These are phyloP conservation scores for Trichonephila clavipes DNA, from an alignment of 1,140 invertebrate species.

Conservation along the genomic window DNA sequence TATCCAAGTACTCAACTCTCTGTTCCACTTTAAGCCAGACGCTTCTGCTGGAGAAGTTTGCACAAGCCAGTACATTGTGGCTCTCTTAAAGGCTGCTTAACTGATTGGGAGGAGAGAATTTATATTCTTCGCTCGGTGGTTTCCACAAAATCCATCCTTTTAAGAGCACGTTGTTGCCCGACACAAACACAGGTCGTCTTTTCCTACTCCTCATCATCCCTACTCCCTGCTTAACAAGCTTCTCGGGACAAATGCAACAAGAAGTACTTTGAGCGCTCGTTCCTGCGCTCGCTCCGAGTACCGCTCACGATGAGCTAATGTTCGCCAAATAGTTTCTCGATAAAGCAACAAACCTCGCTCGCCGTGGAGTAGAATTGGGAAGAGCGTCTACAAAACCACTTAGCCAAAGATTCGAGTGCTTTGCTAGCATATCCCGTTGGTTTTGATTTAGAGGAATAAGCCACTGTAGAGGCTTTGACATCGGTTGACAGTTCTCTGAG, in stretches of 20 bases:
- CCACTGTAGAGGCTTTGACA: slow-evolving; percentile 51
- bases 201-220: background rate
- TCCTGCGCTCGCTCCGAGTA: slow-evolving; percentile 35
- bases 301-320: slow-evolving; percentile 51
- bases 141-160: slow-evolving; percentile 15
- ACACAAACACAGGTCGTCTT: slow-evolving; percentile 31
- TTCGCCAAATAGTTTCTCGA: slow-evolving; percentile 58
- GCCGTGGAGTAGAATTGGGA: background rate
- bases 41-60: background rate
- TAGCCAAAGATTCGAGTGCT: slow-evolving; percentile 49
- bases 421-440: slow-evolving; percentile 40
- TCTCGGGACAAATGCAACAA: slow-evolving; percentile 25
- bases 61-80: background rate
- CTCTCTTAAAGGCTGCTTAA: background rate
- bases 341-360: slow-evolving; percentile 60
- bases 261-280: slow-evolving; percentile 37
- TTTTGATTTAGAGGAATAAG: slow-evolving; percentile 50
- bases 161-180: slow-evolving; percentile 25
- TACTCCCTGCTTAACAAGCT: slow-evolving; percentile 48
- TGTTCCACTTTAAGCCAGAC: background rate
- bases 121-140: background rate
- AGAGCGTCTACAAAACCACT: slow-evolving; percentile 48
- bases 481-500: slow-evolving; percentile 27
- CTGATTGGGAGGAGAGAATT: slow-evolving; percentile 24
- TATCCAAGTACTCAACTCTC: no score